A percentile compares a stretch with the other conserved stretches of the same genome.
Evolutionary conservation across 1,140 invertebrate species (phyloP).

Genomic region (Drosophila pectinifera): DNA sequence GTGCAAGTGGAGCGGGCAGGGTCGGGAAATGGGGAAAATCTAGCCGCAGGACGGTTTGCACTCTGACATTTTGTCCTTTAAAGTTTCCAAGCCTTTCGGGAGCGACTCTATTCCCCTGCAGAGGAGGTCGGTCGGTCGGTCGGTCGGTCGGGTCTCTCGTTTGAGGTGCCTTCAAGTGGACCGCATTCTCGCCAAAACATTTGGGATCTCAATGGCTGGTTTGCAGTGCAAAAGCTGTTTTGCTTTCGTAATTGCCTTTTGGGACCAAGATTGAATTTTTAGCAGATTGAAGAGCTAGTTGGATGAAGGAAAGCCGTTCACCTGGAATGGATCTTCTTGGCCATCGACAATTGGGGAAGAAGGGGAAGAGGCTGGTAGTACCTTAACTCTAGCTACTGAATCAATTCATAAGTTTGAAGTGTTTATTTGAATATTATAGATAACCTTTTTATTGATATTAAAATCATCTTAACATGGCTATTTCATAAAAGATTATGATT

Average conservation of each 20-base stretch:
- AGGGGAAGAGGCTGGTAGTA: too few species aligned
- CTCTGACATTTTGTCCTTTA: constrained; percentile 25
- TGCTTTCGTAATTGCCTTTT: constrained; percentile 29
- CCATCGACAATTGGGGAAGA: background rate
- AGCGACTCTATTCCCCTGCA: background rate
- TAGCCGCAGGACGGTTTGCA: background rate
- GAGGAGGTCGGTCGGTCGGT: background rate
- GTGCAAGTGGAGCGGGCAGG: background rate
- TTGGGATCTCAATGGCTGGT: constrained; percentile 32
- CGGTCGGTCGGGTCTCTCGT: constrained; percentile 12
- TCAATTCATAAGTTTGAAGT: background rate
- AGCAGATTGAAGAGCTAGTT: constrained; percentile 3
- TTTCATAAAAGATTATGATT: too few species aligned
- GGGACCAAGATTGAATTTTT: constrained; percentile 1
- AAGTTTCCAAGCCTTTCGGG: background rate
- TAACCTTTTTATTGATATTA: too few species aligned
- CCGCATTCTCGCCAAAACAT: constrained; percentile 47
- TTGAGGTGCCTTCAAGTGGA: constrained; percentile 35
- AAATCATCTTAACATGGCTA: too few species aligned
- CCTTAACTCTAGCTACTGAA: background rate
- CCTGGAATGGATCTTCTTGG: constrained; percentile 1
- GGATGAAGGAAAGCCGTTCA: background rate
- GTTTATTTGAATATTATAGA: too few species aligned
- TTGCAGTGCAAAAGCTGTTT: constrained; percentile 28
- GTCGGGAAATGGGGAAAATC: background rate